Percentiles rank a stretch among this genome's conserved stretches.
Evolutionary conservation across 1,140 invertebrate genomes (phyloP).

Genomic region (Bombus superbus): DNA sequence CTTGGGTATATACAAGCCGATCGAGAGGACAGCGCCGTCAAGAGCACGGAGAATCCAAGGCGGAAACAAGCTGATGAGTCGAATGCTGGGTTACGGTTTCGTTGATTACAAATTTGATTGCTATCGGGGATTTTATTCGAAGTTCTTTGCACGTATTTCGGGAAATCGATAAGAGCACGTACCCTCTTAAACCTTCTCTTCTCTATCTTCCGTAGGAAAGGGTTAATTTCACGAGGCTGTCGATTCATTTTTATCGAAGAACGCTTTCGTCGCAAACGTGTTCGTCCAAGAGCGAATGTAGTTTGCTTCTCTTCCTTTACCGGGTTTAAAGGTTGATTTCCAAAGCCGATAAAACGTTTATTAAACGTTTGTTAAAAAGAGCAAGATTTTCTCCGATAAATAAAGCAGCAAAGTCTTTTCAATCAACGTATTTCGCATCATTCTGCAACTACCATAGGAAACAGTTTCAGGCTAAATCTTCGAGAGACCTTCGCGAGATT

Average conservation of each 20-base stretch:
- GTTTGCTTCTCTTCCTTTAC: background rate
- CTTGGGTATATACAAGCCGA: conserved; percentile 60
- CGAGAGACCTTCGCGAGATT: background rate
- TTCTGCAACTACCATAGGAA: background rate
- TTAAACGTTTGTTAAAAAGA: background rate
- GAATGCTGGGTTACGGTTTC: background rate
- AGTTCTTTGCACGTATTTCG: background rate
- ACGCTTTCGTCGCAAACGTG: background rate
- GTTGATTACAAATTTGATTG: too few species aligned
- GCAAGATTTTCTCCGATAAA: background rate
- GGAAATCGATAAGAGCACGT: background rate
- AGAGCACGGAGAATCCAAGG: conserved; percentile 23
- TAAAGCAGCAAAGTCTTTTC: background rate
- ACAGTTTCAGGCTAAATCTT: background rate
- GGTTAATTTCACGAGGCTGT: background rate
- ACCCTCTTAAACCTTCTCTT: too few species aligned
- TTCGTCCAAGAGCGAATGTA: background rate
- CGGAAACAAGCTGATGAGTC: background rate
- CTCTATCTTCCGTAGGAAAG: background rate
- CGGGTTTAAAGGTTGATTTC: background rate
- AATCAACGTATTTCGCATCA: background rate
- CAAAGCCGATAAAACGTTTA: background rate
- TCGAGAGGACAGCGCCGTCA: conserved; percentile 59
- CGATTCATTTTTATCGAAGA: background rate
- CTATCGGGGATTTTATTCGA: accelerated